phyloP scores from a whole-genome alignment of 2,888 invertebrate genomes.

The Dicyrtomina minuta region DNA sequence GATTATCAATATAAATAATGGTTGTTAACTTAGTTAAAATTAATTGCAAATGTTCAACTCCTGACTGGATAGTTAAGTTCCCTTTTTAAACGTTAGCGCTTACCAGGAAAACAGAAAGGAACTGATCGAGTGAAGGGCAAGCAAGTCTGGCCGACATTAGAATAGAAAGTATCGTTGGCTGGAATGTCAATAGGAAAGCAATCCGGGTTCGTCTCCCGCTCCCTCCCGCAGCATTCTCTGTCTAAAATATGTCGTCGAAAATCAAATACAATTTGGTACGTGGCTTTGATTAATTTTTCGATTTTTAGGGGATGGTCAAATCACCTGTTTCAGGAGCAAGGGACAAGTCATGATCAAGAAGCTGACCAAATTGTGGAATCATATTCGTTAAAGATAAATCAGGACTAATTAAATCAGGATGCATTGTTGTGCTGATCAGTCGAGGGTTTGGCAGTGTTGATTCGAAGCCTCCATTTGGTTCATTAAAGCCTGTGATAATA shows the following conservation, averaged over 20 bases:
- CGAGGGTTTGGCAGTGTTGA: conserved; percentile 71
- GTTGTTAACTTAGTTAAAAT: no score
- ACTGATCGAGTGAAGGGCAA: conserved; percentile 51
- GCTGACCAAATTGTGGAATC: conserved; percentile 51
- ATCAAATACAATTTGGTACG: background rate
- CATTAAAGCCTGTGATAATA: conserved; percentile 29
- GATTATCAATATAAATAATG: no score
- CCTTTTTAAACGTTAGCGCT: no score
- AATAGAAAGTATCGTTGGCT: conserved; percentile 40
- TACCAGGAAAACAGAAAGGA: conserved; percentile 14
- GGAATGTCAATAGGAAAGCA: conserved; percentile 45
- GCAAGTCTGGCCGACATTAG: conserved; percentile 28
- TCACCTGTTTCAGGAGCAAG: conserved; percentile 39
- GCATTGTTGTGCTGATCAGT: conserved; percentile 69
- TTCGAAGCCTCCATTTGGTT: conserved; percentile 40
- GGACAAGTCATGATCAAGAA: conserved; percentile 46
- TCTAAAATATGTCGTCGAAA: conserved; percentile 16
- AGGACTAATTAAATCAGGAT: conserved; percentile 65
- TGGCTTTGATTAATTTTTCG: background rate
- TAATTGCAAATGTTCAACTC: no score
- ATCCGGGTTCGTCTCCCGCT: conserved; percentile 30
- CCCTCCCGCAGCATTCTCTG: conserved; percentile 2
- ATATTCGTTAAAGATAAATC: conserved; percentile 41
- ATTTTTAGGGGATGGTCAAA: background rate
- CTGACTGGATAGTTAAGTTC: no score